Evolutionary conservation across 2,113 vertebrate species (phyloP).

Genomic region (Athene cunicularia): DNA sequence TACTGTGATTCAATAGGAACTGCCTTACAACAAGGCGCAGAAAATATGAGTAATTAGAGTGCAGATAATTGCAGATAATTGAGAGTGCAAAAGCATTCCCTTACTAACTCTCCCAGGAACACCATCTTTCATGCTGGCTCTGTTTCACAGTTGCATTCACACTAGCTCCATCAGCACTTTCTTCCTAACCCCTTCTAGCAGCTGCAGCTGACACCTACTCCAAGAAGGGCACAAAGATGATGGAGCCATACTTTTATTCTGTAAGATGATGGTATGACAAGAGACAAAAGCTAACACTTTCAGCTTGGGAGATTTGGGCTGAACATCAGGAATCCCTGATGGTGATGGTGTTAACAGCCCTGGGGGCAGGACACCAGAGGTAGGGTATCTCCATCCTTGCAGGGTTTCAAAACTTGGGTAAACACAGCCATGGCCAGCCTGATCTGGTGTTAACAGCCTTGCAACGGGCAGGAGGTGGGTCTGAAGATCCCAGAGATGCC

Average conservation of each 20-base stretch:
- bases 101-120: not conserved
- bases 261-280: not conserved
- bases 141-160: not conserved
- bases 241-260: not conserved
- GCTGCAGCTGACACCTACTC: not conserved
- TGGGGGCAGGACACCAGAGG: not conserved
- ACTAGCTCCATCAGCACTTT: not conserved
- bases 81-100: not conserved
- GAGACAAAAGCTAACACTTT: not conserved
- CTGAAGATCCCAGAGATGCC: not conserved
- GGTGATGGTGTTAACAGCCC: rapidly evolving
- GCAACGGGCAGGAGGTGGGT: not conserved
- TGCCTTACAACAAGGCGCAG: not conserved
- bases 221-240: not conserved
- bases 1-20: not conserved
- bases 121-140: not conserved
- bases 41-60: not conserved
- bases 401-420: not conserved
- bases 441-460: not conserved
- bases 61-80: not conserved
- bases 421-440: not conserved
- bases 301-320: not conserved
- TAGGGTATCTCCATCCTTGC: not conserved
- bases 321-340: not conserved
- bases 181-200: not conserved